A percentile compares a stretch with the other conserved stretches of the same genome.
These are phyloP conservation scores for Misgurnus anguillicaudatus DNA, from an alignment of 2,113 vertebrate genomes.

Conservation along the genomic window DNA sequence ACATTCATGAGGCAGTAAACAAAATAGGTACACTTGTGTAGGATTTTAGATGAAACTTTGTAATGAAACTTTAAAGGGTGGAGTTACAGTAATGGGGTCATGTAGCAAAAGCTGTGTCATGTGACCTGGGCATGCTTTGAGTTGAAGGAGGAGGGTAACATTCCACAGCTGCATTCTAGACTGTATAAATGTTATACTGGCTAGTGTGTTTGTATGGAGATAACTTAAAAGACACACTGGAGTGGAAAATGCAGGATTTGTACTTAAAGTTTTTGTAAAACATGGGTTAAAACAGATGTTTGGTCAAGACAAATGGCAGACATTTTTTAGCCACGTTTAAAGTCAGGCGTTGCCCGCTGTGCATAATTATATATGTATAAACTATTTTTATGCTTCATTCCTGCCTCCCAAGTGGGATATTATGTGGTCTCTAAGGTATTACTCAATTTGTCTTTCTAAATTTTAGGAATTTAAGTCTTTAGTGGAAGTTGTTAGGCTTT, in stretches of 20 bases:
- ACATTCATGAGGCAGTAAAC: conserved; percentile 3
- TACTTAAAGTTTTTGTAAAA: not conserved
- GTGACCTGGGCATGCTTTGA: conserved; percentile 39
- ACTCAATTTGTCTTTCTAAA: not conserved
- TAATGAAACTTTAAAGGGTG: not conserved
- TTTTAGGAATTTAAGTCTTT: not conserved
- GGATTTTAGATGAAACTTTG: not conserved
- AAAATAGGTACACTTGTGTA: not conserved
- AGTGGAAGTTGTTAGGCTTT: not conserved
- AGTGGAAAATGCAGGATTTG: not conserved
- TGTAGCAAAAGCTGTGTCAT: conserved; percentile 11
- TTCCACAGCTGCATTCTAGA: conserved; percentile 14
- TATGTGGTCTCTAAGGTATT: not conserved
- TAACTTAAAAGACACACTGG: not conserved
- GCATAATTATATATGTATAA: conserved; percentile 25
- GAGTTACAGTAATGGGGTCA: conserved; percentile 13
- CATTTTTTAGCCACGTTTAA: not conserved
- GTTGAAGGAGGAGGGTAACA: conserved; percentile 7
- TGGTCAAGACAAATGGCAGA: conserved; percentile 3
- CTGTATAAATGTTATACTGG: conserved; percentile 5
- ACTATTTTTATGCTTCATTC: not conserved
- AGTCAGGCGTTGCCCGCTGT: not conserved
- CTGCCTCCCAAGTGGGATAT: not conserved
- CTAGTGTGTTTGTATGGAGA: not conserved
- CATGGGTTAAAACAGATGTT: not conserved